phyloP scores from a whole-genome alignment of 2,797 vertebrate genomes.

The Semotilus atromaculatus region DNA sequence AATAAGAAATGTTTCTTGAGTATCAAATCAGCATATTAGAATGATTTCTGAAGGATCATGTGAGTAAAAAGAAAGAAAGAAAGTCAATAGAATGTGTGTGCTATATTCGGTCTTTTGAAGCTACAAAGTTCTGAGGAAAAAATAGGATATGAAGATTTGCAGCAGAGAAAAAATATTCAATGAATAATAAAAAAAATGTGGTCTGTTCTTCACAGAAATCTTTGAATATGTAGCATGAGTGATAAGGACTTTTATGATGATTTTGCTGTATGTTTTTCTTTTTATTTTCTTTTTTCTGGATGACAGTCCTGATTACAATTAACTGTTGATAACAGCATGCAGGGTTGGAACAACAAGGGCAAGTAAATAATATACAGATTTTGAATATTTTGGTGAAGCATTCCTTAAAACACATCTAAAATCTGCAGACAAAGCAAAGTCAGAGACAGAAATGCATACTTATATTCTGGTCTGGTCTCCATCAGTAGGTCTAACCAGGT shows the following conservation, averaged over 20 bases:
- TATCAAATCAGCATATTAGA: neutral
- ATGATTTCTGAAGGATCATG: neutral
- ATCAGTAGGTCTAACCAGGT: conserved; percentile 66
- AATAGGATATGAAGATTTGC: neutral
- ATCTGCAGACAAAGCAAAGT: neutral
- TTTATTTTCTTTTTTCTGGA: neutral
- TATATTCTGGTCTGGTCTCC: conserved; percentile 65
- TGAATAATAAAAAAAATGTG: neutral
- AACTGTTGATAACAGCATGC: neutral
- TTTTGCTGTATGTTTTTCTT: neutral
- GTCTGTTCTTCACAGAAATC: neutral
- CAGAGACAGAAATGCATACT: conserved; percentile 51
- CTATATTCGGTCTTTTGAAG: too few relatives aligned
- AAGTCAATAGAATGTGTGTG: too few relatives aligned
- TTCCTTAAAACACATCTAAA: neutral
- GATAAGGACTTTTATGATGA: neutral
- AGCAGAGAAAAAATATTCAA: neutral
- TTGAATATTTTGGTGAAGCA: neutral
- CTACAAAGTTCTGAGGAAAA: too few relatives aligned
- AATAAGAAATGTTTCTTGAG: neutral
- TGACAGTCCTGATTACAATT: neutral
- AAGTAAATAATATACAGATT: neutral
- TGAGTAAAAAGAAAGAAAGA: neutral
- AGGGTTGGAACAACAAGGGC: neutral
- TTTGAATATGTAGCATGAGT: neutral